Evolutionary conservation across 2,888 invertebrate genomes (phyloP).

Genomic region (Pherbina coryleti): DNA sequence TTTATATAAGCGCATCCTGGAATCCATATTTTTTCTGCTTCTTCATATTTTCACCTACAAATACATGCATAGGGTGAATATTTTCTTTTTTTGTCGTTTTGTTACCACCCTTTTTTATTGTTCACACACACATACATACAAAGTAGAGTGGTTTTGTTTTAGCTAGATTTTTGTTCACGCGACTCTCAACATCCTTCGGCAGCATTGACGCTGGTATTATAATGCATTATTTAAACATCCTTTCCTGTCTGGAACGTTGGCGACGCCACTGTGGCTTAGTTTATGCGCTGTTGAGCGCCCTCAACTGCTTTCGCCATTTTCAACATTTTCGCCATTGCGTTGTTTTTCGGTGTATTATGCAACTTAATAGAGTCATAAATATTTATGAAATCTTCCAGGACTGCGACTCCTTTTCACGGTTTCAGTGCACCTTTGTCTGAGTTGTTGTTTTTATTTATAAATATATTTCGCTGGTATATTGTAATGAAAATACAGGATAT

Average conservation of each 20-base stretch:
- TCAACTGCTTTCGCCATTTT: background rate
- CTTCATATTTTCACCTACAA: too few relatives aligned
- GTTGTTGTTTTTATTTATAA: conserved; percentile 2
- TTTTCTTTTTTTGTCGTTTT: too few relatives aligned
- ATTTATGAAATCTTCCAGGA: conserved; percentile 65
- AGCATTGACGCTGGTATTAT: background rate
- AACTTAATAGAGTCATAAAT: conserved; percentile 69
- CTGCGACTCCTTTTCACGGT: background rate
- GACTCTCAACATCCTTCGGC: background rate
- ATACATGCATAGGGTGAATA: too few relatives aligned
- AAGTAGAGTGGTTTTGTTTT: background rate
- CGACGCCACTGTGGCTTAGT: background rate
- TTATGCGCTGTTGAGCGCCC: background rate
- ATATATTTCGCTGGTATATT: background rate
- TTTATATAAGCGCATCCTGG: background rate
- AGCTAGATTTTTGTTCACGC: background rate
- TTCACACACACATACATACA: background rate
- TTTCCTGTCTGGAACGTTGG: conserved; percentile 8
- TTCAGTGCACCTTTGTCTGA: background rate
- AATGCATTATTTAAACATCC: conserved; percentile 31
- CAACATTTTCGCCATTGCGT: background rate
- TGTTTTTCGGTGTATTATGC: conserved; percentile 16
- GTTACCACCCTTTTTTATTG: background rate
- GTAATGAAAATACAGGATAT: conserved; percentile 3
- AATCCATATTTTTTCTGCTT: background rate